A percentile compares a stretch with the other conserved stretches of the same genome.
Evolutionary conservation across 2,888 invertebrate genomes (phyloP).

Genomic region (Nemotelus pantherinus): DNA sequence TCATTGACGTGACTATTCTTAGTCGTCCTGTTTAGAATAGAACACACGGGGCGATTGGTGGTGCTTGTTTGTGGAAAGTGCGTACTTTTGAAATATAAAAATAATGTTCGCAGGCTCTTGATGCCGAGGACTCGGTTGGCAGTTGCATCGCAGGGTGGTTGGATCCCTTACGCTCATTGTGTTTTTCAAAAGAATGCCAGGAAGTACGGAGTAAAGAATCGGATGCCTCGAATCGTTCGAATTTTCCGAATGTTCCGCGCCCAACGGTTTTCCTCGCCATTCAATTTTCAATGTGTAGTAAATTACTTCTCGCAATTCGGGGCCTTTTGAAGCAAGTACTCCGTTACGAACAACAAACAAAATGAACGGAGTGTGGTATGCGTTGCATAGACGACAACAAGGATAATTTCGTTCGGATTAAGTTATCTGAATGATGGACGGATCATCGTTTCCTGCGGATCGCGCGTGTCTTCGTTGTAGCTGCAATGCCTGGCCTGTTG

Average conservation of each 20-base stretch:
- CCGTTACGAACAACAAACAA: slow-evolving; percentile 18
- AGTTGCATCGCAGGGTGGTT: background rate
- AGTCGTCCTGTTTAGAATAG: background rate
- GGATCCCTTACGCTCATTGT: background rate
- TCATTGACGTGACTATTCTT: slow-evolving; percentile 13
- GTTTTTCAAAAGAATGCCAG: slow-evolving; percentile 14
- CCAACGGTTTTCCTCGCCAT: background rate
- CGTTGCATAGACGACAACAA: slow-evolving; percentile 19
- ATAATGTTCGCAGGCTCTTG: background rate
- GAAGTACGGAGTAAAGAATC: background rate
- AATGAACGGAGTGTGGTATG: slow-evolving; percentile 33
- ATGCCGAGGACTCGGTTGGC: slow-evolving; percentile 5
- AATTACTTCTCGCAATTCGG: slow-evolving; percentile 19
- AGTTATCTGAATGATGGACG: slow-evolving; percentile 33
- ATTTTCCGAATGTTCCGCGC: background rate
- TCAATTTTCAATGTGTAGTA: slow-evolving; percentile 8
- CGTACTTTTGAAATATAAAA: background rate
- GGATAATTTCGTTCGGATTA: slow-evolving; percentile 41
- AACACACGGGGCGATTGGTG: background rate
- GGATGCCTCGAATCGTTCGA: background rate
- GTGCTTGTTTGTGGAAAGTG: slow-evolving; percentile 1
- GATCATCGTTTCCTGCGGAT: slow-evolving; percentile 8
- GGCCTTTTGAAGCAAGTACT: background rate
- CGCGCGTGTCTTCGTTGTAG: background rate
- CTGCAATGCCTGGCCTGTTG: slow-evolving; percentile 5